Evolutionary conservation across 2,888 invertebrate species (phyloP), one percentile per base, ranked within the genome.

Genomic region (Augiades crinisus): DNA sequence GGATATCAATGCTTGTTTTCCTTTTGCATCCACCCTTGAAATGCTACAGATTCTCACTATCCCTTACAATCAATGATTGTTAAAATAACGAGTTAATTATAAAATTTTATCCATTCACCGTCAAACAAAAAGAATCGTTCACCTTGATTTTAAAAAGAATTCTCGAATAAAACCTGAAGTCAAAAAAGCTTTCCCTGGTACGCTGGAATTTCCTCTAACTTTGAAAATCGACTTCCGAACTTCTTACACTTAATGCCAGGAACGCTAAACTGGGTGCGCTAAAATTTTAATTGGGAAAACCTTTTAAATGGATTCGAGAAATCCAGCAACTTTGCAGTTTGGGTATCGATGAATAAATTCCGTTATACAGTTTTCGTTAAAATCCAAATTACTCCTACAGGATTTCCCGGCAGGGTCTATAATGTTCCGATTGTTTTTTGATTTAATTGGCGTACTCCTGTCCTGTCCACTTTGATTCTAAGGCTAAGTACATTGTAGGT

Each of bases 221-320:
- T 43, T 50, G 43, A 50, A 49, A 43, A 50, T 50, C 43, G 43
- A 50, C 50, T 50, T 43, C 36, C 43, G 36, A 50, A 50, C 36
- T 50, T 50, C 50, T 43, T 50, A 50, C 41, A 50, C 50, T 50
- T 50, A 50, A 50, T 50, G 50, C 50, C 50, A 50, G 50, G 50
- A 50, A 50, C 49, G 41, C 43, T 50, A 50, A 50, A 50, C 36
- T 36, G 50, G 50, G 43, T 30, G 50, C 43, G 43, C 50, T 50
- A 50, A 50, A 50, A 50, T 50, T 50, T 50, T 50, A 51, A 51
- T 51, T 51, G 51, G 51, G 44, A 51, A 51, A 51, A 51, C 51
- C 51, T 51, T 51, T 51, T 51, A 51, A 51, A 51, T 44, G 44
- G 37, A 51, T 51, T 51, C 31, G 51, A 37, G 44, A 51, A 51